A percentile compares a stretch with the other conserved stretches of the same genome.
Conservation (phyloP, 2,113 vertebrate species). For the Copsychus sechellarum region DNA sequence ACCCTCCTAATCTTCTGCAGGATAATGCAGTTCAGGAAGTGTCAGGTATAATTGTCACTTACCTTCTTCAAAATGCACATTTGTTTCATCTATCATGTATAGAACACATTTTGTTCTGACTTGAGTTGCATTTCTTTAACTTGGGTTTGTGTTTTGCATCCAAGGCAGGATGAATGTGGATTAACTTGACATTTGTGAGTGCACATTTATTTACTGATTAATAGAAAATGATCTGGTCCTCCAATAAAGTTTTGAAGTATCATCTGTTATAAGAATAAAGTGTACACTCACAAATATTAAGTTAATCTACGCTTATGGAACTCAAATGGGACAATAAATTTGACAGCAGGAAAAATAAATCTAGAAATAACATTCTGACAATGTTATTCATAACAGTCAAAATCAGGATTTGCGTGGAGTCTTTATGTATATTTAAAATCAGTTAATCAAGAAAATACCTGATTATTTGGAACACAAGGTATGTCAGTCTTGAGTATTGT, state of each 20-base stretch:
- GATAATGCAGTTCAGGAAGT: neutral
- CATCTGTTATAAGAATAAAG: neutral
- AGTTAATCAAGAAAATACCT: slow-evolving; percentile 4
- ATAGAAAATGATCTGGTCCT: neutral
- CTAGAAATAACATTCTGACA: neutral
- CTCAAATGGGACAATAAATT: neutral
- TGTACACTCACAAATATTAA: neutral
- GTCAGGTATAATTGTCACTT: neutral
- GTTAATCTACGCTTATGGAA: neutral
- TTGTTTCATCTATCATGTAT: neutral
- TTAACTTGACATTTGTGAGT: neutral
- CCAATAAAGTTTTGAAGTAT: neutral
- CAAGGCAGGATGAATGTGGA: neutral
- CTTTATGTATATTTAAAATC: neutral
- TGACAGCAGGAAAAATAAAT: neutral
- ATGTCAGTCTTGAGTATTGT: neutral
- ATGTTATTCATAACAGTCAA: neutral
- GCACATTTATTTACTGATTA: neutral
- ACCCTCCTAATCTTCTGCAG: neutral
- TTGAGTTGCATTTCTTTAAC: neutral
- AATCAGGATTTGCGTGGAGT: neutral
- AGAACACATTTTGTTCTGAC: neutral
- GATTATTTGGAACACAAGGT: neutral
- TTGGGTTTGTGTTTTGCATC: neutral
- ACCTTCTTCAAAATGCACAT: neutral